phyloP scores from a whole-genome alignment of 2,113 vertebrate species.

The Mormoops blainvillei region DNA sequence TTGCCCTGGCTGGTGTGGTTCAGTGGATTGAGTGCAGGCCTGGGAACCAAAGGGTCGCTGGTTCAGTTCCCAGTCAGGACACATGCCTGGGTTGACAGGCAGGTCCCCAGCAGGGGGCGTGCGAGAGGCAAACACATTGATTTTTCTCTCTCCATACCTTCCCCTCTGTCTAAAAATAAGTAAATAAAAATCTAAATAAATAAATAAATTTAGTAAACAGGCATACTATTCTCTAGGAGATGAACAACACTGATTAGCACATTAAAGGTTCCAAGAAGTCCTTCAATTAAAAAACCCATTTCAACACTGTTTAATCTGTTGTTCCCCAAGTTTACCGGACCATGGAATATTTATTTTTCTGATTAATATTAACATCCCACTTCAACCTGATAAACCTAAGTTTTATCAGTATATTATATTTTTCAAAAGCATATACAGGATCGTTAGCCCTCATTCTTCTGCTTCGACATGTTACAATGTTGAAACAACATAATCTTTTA shows the following conservation, averaged over 20 bases:
- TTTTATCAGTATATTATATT: not conserved
- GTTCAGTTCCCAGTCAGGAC: no score
- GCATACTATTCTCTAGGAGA: not conserved
- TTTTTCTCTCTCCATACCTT: no score
- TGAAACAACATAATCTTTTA: slow-evolving; percentile 40
- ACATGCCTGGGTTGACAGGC: no score
- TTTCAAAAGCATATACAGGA: not conserved
- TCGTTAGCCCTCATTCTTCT: not conserved
- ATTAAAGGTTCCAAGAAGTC: not conserved
- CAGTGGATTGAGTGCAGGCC: no score
- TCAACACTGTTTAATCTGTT: not conserved
- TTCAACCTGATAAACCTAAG: not conserved
- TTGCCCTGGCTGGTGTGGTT: no score
- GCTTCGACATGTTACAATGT: not conserved
- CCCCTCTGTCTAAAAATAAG: no score
- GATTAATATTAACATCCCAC: not conserved
- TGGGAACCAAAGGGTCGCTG: no score
- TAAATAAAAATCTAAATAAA: no score
- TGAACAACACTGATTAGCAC: not conserved
- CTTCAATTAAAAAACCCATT: not conserved
- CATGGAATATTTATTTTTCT: slow-evolving; percentile 10
- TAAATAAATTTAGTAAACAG: not conserved
- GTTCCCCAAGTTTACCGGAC: not conserved
- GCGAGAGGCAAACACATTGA: no score
- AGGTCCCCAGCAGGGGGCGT: no score